Conservation (phyloP, 64 coral and sea anemone species). For the Hydrozoanthus tunicans region DNA sequence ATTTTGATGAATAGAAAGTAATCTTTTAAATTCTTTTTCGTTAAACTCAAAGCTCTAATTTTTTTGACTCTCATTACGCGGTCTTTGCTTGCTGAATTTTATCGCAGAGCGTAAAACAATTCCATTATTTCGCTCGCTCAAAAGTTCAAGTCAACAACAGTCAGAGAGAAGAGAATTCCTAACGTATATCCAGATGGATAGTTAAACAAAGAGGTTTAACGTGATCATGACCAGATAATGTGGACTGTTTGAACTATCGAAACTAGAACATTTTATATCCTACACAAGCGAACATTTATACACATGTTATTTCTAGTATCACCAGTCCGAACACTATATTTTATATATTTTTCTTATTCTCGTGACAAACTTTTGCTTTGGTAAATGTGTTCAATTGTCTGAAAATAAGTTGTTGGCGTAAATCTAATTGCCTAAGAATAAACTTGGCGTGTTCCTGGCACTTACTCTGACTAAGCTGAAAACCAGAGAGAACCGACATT, state of each 20-base stretch:
- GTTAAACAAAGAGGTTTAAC: not conserved
- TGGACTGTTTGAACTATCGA: not conserved
- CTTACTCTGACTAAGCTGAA: no score
- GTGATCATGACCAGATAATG: not conserved
- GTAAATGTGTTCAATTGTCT: no score
- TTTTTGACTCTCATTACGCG: not conserved
- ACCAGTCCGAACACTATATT: not conserved
- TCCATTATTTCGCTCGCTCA: not conserved
- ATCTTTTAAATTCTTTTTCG: not conserved
- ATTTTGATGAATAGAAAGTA: no score
- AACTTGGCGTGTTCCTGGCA: no score
- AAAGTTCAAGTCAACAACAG: not conserved
- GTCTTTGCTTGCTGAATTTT: not conserved
- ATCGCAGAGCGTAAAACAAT: not conserved
- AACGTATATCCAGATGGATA: not conserved
- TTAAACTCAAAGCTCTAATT: not conserved
- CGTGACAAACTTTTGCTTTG: no score
- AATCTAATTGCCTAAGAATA: no score
- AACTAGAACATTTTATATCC: not conserved
- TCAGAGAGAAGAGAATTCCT: conserved; percentile 17
- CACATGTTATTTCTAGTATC: not conserved
- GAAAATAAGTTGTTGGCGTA: no score
- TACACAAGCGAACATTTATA: not conserved
- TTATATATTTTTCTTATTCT: no score
- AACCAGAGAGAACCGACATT: no score